Base-by-base conservation (phyloP, 2,113 vertebrate genomes). In the Mola mola region DNA sequence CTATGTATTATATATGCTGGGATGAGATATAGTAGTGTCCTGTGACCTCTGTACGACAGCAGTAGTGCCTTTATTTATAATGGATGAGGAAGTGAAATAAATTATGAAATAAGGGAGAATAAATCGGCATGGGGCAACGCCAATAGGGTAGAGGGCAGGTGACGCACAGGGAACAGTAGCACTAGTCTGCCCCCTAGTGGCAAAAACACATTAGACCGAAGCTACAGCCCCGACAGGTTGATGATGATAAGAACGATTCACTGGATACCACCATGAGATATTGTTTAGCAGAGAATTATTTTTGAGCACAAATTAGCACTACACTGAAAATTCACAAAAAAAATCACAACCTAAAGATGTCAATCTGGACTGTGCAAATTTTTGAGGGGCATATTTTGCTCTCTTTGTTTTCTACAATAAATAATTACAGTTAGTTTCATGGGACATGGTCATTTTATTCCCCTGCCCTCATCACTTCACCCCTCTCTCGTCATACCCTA, bases 111-210 rank as follows among this genome's bases (percentile, higher is more conserved):
- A 20, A 49, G 41, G 53, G 36, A 66, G 40, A 60, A 34, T 33
- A 34, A 60, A 43, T 28, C 59, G 53, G 62, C 33, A 24, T 49
- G 62, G 40, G 41, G 31, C 4, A 21, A 20, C 41, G 46, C 28
- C 12, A 44, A 7, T 21, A 66, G 17, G 22, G 24, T 31, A 43
- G 41, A 34, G 16, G 25, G 28, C 15, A 36, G 16, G 6, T 20
- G 2, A 21, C 22, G 20, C 42, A 5, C 6, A 22, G 19, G 25
- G 8, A 47, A 56, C 8, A 29, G 36, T 43, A 71, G 29, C 61
- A 29, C n/a, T 8, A 43, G 50, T 17, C 68, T 81, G 81, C 75
- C 87, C 81, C 85, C 88, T 84, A 80, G 72, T 85, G 87, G 79
- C 13, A 4, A 47, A 59, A 1, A 33, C 4, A 17, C 12, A 29